Conservation (phyloP, 2,888 invertebrate genomes). For the Rhogogaster chlorosoma region DNA sequence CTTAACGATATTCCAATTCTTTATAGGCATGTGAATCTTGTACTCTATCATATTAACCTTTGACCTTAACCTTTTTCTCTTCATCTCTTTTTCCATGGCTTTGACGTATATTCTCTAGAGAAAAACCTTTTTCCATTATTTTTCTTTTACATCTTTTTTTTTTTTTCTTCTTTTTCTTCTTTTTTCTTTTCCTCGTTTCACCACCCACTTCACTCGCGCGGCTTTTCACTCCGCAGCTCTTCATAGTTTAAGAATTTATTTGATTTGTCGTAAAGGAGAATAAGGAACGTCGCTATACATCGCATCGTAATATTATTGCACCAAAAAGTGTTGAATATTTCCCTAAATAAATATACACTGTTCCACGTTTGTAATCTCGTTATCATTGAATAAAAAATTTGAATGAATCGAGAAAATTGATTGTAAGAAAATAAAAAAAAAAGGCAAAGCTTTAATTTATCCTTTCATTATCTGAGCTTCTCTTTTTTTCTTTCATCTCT, state of each 20-base stretch:
- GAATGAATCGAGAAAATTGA: not conserved
- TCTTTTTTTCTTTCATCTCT: not conserved
- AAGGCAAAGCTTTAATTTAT: not conserved
- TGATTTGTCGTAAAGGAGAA: not conserved
- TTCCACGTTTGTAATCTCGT: too few species aligned
- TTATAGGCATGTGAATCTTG: not conserved
- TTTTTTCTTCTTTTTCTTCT: not conserved
- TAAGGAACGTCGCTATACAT: not conserved
- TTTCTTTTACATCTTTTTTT: not conserved
- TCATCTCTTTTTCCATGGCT: not conserved
- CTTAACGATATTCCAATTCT: not conserved
- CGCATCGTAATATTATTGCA: not conserved
- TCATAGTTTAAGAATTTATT: not conserved
- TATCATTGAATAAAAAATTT: not conserved
- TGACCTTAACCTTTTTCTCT: slow-evolving; percentile 52
- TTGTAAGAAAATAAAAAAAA: not conserved
- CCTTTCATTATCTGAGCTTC: not conserved
- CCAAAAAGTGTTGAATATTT: not conserved
- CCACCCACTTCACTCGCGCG: too few species aligned
- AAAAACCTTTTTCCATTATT: not conserved
- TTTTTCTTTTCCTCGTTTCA: not conserved
- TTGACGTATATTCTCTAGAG: not conserved
- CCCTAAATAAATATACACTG: too few species aligned
- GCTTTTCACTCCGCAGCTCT: not conserved
- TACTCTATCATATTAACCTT: slow-evolving; percentile 43